Percentiles rank a stretch among this genome's conserved stretches.
Evolutionary conservation across 2,113 vertebrate species (phyloP).

Genomic region (Prinia subflava): DNA sequence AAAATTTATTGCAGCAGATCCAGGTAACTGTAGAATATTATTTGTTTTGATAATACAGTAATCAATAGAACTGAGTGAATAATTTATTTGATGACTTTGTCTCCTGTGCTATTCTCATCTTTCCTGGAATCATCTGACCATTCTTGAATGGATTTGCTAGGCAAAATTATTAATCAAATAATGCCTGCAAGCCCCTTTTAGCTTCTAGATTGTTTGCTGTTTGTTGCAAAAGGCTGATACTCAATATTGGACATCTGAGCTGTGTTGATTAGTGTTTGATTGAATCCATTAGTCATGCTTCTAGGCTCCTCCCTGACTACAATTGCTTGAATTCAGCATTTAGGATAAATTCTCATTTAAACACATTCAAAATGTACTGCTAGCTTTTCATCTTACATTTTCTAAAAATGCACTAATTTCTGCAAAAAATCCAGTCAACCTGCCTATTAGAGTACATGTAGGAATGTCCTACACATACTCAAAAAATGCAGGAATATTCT

Average conservation of each 20-base stretch:
- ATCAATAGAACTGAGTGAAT: conserved; percentile 42
- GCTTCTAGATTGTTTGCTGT: not conserved
- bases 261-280: conserved; percentile 15
- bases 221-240: conserved; percentile 11
- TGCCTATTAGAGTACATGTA: not conserved
- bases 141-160: not conserved
- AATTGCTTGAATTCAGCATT: not conserved
- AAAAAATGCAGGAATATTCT: not conserved
- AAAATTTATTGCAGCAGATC: conserved; percentile 94
- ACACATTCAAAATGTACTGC: not conserved
- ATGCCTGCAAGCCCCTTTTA: not conserved
- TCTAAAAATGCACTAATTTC: not conserved
- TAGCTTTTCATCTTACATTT: not conserved
- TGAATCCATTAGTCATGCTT: conserved; percentile 1
- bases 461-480: not conserved
- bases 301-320: not conserved
- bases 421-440: not conserved
- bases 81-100: conserved; percentile 41
- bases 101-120: not conserved
- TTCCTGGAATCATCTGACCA: conserved; percentile 30
- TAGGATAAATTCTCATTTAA: not conserved
- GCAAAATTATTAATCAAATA: conserved; percentile 24
- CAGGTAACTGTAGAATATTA: conserved; percentile 79
- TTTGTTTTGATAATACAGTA: conserved; percentile 12
- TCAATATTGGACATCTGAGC: not conserved